A percentile compares a stretch with the other conserved stretches of the same genome.
Conservation (phyloP, 2,797 vertebrate genomes). For the Alca torda region DNA sequence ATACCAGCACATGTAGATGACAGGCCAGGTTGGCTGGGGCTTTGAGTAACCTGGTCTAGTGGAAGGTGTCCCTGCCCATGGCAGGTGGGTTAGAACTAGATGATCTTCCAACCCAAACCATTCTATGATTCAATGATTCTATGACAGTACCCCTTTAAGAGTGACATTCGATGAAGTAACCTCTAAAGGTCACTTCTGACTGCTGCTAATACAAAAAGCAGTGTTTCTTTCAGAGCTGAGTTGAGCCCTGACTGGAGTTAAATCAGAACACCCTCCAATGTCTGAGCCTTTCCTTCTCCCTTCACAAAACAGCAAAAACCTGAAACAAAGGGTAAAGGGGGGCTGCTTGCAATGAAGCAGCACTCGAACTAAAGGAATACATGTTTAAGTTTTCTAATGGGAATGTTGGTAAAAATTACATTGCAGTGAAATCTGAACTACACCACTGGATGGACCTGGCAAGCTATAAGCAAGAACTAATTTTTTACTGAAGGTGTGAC, state of each 20-base stretch:
- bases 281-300: slow-evolving; percentile 1
- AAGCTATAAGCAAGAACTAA: background rate
- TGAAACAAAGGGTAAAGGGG: background rate
- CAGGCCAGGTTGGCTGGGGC: background rate
- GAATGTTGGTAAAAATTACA: slow-evolving; percentile 71
- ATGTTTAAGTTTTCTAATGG: slow-evolving; percentile 63
- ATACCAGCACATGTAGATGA: background rate
- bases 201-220: background rate
- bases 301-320: slow-evolving; percentile 30
- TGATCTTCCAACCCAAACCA: background rate
- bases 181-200: background rate
- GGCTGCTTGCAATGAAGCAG: slow-evolving; percentile 53
- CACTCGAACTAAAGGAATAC: slow-evolving; percentile 61
- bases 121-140: background rate
- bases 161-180: background rate
- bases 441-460: background rate
- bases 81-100: background rate
- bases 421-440: slow-evolving; percentile 10
- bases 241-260: background rate
- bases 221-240: background rate
- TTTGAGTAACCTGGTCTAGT: background rate
- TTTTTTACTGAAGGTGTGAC: background rate
- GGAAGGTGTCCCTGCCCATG: background rate
- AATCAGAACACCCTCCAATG: background rate
- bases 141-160: background rate